Evolutionary conservation across 2,113 vertebrate genomes (phyloP).

Genomic region (Pseudorhombus dupliciocellatus): DNA sequence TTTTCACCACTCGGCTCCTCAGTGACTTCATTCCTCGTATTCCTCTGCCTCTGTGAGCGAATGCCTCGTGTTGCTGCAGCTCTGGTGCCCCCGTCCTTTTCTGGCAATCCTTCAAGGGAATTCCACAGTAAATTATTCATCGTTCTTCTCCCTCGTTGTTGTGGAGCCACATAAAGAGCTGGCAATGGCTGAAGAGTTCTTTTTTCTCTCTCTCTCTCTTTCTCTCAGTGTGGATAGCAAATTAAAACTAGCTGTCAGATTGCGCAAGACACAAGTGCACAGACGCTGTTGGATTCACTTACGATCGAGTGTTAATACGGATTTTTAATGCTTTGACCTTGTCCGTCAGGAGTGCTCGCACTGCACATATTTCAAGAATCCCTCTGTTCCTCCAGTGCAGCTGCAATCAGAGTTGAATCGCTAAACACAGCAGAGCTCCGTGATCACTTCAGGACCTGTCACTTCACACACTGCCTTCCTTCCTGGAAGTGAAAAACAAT

Average conservation of each 20-base stretch:
- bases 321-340: background rate
- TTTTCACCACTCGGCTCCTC: background rate
- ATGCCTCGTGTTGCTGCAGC: slow-evolving; percentile 13
- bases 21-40: background rate
- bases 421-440: slow-evolving; percentile 3
- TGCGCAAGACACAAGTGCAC: slow-evolving; percentile 38
- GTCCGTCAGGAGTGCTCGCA: slow-evolving; percentile 1
- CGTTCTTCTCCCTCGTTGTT: slow-evolving; percentile 51
- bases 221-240: slow-evolving; percentile 37
- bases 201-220: background rate
- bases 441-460: slow-evolving; percentile 39
- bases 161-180: slow-evolving; percentile 58
- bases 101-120: slow-evolving; percentile 68
- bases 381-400: slow-evolving; percentile 1
- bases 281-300: slow-evolving; percentile 1
- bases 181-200: slow-evolving; percentile 26
- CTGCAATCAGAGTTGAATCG: slow-evolving; percentile 19
- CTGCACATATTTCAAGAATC: slow-evolving; percentile 7
- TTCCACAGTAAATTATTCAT: slow-evolving; percentile 62
- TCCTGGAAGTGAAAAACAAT: slow-evolving; percentile 21
- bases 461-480: slow-evolving; percentile 4
- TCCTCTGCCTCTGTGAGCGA: background rate
- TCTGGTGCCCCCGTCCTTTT: slow-evolving; percentile 30
- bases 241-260: slow-evolving; percentile 60
- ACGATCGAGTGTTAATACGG: background rate